Conservation (phyloP, 2,113 vertebrate species). For the Clarias macrocephalus region DNA sequence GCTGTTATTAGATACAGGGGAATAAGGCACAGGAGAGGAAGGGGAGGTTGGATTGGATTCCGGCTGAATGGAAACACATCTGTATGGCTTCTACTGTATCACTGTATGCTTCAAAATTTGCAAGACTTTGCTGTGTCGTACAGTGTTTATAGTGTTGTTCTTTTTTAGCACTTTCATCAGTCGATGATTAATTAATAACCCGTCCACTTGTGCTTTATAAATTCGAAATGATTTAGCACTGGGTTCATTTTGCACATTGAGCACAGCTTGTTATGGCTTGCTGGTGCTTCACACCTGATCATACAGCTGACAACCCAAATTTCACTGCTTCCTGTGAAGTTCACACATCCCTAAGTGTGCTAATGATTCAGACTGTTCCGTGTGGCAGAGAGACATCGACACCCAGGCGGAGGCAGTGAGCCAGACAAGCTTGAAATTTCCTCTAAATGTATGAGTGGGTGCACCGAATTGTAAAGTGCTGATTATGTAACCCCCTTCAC, state of each 20-base stretch:
- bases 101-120: not conserved
- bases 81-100: constrained; percentile 6
- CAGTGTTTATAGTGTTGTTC: not conserved
- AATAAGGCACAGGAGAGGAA: constrained; percentile 23
- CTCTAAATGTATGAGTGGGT: constrained; percentile 45
- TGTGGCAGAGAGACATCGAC: not conserved
- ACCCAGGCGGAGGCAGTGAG: constrained; percentile 24
- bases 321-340: constrained; percentile 19
- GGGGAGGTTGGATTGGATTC: constrained; percentile 29
- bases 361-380: constrained; percentile 31
- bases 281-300: not conserved
- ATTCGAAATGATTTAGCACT: not conserved
- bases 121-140: not conserved
- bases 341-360: constrained; percentile 6
- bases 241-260: not conserved
- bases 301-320: not conserved
- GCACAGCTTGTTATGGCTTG: not conserved
- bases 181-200: not conserved
- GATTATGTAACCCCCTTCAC: constrained; percentile 37
- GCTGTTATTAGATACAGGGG: constrained; percentile 42
- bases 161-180: not conserved
- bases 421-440: constrained; percentile 32
- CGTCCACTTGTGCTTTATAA: not conserved
- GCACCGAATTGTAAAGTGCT: constrained; percentile 46
- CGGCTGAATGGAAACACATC: constrained; percentile 24